phyloP scores from a whole-genome alignment of 2,888 invertebrate species.

The Sphaeridia pumilis region DNA sequence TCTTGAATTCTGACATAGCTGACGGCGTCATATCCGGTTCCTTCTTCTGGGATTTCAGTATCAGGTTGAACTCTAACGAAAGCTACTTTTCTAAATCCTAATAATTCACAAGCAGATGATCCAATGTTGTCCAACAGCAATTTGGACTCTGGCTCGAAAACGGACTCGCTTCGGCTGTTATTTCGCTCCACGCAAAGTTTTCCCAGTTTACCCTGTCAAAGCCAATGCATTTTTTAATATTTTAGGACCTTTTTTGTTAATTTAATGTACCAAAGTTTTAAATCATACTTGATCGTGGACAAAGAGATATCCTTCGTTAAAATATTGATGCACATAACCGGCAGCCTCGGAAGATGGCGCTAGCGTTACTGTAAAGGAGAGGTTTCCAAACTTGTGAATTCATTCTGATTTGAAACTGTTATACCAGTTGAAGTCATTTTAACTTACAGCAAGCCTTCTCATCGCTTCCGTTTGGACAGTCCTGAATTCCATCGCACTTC shows the following conservation, averaged over 20 bases:
- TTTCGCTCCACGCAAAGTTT: conserved; percentile 34
- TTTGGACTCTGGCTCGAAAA: conserved; percentile 31
- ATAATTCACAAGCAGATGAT: conserved; percentile 32
- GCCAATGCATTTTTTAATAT: not conserved
- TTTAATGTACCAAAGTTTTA: not conserved
- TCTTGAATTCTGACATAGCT: conserved; percentile 72
- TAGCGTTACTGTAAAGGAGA: conserved; percentile 49
- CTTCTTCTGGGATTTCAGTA: conserved; percentile 40
- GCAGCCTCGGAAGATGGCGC: conserved; percentile 54
- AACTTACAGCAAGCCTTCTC: conserved; percentile 73
- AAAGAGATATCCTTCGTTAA: conserved; percentile 66
- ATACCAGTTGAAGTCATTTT: not conserved
- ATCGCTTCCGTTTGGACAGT: conserved; percentile 77
- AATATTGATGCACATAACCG: conserved; percentile 44
- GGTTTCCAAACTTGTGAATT: too few species aligned
- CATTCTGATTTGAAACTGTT: too few species aligned
- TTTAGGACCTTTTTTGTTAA: not conserved
- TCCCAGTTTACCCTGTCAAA: conserved; percentile 29
- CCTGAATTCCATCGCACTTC: conserved; percentile 59
- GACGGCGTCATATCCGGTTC: conserved; percentile 37
- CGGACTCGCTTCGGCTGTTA: conserved; percentile 19
- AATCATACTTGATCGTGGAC: conserved; percentile 53
- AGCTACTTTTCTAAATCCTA: conserved; percentile 50
- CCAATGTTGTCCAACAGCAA: conserved; percentile 33
- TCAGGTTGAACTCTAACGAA: conserved; percentile 56